Evolutionary conservation across 1,140 invertebrate genomes (phyloP).

Genomic region (Teleopsis dalmanni): DNA sequence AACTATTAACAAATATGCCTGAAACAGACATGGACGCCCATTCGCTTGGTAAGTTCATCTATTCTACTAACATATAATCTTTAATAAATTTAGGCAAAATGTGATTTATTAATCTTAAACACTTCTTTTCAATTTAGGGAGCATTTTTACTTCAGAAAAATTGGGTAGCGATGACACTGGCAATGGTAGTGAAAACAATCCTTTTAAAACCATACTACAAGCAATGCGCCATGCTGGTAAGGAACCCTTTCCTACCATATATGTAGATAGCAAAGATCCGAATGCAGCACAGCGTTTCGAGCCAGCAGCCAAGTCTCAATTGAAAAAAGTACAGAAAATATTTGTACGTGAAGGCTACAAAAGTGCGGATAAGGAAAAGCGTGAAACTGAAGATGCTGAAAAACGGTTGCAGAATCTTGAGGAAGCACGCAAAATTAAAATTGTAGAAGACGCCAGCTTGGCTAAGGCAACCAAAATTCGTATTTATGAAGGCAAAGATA

Average conservation of each 20-base stretch:
- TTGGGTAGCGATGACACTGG: conserved; percentile 74
- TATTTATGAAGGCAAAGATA: conserved; percentile 58
- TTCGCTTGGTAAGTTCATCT: too few species aligned
- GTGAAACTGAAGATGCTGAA: conserved; percentile 73
- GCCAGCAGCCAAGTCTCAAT: conserved; percentile 79
- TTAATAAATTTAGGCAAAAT: too few species aligned
- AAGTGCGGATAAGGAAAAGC: conserved; percentile 65
- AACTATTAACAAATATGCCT: too few species aligned
- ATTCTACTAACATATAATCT: too few species aligned
- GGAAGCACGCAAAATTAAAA: conserved; percentile 80
- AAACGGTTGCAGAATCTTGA: conserved; percentile 83
- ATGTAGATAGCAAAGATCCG: conserved; percentile 78
- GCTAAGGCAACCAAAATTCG: conserved; percentile 69
- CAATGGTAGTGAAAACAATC: conserved; percentile 75
- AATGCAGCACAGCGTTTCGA: conserved; percentile 60
- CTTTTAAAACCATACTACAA: conserved; percentile 85
- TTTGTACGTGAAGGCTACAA: conserved; percentile 78
- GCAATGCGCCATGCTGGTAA: conserved; percentile 78
- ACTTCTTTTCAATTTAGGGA: too few species aligned
- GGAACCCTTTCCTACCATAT: conserved; percentile 84
- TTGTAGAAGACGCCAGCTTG: conserved; percentile 70
- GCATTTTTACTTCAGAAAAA: conserved; percentile 91
- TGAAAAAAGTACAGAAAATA: conserved; percentile 92
- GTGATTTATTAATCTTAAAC: too few species aligned
- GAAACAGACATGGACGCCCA: too few species aligned